Evolutionary conservation across 2,113 vertebrate genomes (phyloP).

Genomic region (Apodemus sylvaticus): DNA sequence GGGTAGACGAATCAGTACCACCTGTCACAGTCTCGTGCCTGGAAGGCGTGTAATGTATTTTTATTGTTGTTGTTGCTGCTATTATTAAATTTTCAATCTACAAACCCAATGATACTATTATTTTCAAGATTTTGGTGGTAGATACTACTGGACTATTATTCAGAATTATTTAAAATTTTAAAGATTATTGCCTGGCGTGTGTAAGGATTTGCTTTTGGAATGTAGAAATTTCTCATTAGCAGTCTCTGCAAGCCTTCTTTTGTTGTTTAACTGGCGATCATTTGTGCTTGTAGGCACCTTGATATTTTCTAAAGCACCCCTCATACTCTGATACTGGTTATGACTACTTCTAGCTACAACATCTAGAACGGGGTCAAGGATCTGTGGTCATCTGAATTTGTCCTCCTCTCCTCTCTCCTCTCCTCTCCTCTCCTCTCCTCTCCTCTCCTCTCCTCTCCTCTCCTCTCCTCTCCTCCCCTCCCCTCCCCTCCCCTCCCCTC

Average conservation of each 20-base stretch:
- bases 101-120: neutral
- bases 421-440: too few species aligned
- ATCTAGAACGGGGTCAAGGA: conserved; percentile 35
- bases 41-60: neutral
- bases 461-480: too few species aligned
- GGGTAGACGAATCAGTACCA: neutral
- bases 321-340: neutral
- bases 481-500: too few species aligned
- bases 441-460: too few species aligned
- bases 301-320: conserved; percentile 48
- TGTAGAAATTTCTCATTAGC: neutral
- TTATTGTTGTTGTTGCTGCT: neutral
- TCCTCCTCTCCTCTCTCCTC: too few species aligned
- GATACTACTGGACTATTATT: conserved; percentile 24
- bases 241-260: neutral
- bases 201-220: conserved; percentile 54
- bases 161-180: conserved; percentile 30
- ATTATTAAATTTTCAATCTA: neutral
- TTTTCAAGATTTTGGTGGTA: conserved; percentile 46
- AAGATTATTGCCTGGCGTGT: conserved; percentile 28
- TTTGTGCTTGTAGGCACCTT: conserved; percentile 54
- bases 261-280: conserved; percentile 17
- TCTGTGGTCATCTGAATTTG: conserved; percentile 38
- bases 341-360: conserved; percentile 53
- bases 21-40: neutral